Conservation (phyloP, 2,113 vertebrate species). For the Notechis scutatus region DNA sequence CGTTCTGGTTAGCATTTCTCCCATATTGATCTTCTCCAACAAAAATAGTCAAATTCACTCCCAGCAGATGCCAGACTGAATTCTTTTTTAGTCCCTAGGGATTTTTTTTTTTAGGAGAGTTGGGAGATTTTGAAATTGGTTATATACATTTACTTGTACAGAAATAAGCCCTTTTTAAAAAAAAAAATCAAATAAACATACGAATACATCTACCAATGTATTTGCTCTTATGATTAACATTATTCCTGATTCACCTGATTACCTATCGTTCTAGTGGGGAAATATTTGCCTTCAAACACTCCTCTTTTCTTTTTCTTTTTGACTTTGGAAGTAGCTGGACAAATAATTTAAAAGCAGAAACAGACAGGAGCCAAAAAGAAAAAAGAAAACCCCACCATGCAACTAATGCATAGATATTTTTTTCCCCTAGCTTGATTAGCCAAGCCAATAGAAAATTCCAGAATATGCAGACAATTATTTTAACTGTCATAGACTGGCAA, state of each 20-base stretch:
- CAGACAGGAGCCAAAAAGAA: conserved; percentile 74
- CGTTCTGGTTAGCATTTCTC: neutral
- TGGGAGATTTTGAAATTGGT: neutral
- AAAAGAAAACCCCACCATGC: conserved; percentile 68
- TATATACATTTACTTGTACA: neutral
- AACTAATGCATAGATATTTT: conserved; percentile 80
- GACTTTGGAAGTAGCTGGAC: conserved; percentile 73
- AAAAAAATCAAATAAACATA: neutral
- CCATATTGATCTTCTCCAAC: neutral
- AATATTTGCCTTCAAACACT: conserved; percentile 71
- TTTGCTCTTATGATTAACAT: neutral
- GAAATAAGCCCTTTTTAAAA: neutral
- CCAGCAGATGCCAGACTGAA: neutral
- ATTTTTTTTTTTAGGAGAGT: neutral
- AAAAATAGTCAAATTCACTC: neutral
- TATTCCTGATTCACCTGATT: conserved; percentile 42
- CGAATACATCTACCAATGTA: conserved; percentile 15
- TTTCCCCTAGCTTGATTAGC: conserved; percentile 83
- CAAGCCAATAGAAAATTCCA: conserved; percentile 84
- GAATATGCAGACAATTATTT: conserved; percentile 88
- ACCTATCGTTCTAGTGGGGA: conserved; percentile 58
- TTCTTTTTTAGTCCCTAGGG: neutral
- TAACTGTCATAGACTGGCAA: conserved; percentile 84
- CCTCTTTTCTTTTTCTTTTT: conserved; percentile 47
- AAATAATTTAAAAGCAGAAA: conserved; percentile 78